Base-by-base conservation (phyloP, 2,113 vertebrate species). In the Prionailurus viverrinus region DNA sequence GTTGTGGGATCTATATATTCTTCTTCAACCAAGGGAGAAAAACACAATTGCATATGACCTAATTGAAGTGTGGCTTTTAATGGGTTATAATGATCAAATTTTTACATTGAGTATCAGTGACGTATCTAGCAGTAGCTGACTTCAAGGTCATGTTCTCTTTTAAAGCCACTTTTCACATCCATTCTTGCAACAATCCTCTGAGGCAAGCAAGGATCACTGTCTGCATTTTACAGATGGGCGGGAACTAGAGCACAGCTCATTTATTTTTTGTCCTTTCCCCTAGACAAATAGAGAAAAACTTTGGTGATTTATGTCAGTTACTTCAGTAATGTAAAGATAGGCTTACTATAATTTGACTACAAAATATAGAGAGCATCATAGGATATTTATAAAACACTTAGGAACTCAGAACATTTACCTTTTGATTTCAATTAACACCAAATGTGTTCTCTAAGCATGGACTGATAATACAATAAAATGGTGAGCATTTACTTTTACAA, bases 131-230 rank as follows among this genome's bases (percentile, higher is more conserved):
- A 90, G 66, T 82, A 71, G 48, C 76, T 76, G 36, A 93, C 48
- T 74, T 95, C n/a, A 83, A 36, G 7, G 33, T 73, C 29, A 93
- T 81, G 19, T 74, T 95, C 21, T 79, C 21, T 93, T 83, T 97
- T 48, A 76, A 87, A 97, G 71, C 11, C 39, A 81, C 84, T 94
- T 86, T 91, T 96, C 45, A 71, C 79, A 73, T 73, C 18, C 84
- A 73, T 68, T 88, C 25, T 96, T 97, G 69, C 74, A 97, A 84
- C 73, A 93, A 41, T 84, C 51, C 27, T 97, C 74, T 69, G 92
- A 97, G 65, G 18, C n/a, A 71, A 71, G 89, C 85, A 96, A 93
- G 81, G 9, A 63, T 84, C 80, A 80, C 96, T 97, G 96, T 97
- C 81, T 97, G 6, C n/a, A 96, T 80, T 96, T 98, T 88, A 91